These are phyloP conservation scores for Arrhopalites spinosus DNA, from an alignment of 2,888 invertebrate species.

Conservation along the genomic window DNA sequence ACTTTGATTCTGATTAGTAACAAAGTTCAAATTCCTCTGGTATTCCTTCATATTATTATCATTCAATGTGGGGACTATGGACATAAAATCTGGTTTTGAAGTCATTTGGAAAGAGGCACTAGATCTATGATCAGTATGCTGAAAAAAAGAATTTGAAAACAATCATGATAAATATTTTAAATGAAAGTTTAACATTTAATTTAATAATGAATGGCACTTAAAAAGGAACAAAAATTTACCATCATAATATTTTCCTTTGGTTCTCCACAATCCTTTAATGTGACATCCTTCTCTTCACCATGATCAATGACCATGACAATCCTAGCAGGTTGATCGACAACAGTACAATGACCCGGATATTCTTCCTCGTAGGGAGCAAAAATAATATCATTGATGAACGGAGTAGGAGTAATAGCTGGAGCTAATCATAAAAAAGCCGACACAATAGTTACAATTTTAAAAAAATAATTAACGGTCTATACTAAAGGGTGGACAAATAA, in stretches of 20 bases:
- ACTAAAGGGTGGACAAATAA: no score
- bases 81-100: no score
- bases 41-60: slow-evolving; percentile 34
- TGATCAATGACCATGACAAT: slow-evolving; percentile 37
- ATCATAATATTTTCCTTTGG: slow-evolving; percentile 38
- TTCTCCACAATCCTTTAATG: slow-evolving; percentile 22
- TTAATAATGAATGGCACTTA: not conserved
- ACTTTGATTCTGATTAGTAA: not conserved
- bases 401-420: slow-evolving; percentile 14
- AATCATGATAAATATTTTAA: not conserved
- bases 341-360: slow-evolving; percentile 33
- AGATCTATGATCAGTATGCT: slow-evolving; percentile 2
- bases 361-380: slow-evolving; percentile 40
- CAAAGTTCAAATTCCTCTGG: not conserved
- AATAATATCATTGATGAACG: slow-evolving; percentile 42
- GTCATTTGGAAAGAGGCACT: slow-evolving; percentile 1
- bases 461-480: not conserved
- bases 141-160: not conserved
- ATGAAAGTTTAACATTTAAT: not conserved
- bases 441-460: not conserved
- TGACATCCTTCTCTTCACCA: slow-evolving; percentile 37
- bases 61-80: slow-evolving; percentile 8
- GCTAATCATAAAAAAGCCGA: not conserved
- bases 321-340: not conserved
- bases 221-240: slow-evolving; percentile 32